Conservation (phyloP, 1,140 invertebrate species). For the Ectropis grisescens region DNA sequence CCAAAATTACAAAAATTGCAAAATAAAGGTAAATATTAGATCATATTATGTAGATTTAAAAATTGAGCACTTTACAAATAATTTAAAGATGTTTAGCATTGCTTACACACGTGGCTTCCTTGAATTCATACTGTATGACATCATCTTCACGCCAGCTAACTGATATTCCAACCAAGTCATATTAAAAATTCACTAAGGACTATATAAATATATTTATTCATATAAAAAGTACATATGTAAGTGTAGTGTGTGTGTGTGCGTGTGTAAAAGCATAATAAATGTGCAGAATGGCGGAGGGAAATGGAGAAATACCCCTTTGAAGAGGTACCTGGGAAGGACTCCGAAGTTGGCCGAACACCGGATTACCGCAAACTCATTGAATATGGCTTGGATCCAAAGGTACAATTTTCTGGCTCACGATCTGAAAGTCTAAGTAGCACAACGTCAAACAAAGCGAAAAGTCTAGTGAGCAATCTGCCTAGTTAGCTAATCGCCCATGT, state of each 20-base stretch:
- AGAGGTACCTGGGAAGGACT: constrained; percentile 81
- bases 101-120: constrained; percentile 45
- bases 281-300: constrained; percentile 89
- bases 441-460: too few relatives aligned
- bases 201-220: too few relatives aligned
- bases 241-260: constrained; percentile 10
- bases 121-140: constrained; percentile 48
- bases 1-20: constrained; percentile 69
- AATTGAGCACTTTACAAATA: constrained; percentile 10
- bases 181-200: constrained; percentile 16
- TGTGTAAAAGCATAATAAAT: constrained; percentile 60
- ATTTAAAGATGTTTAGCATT: constrained; percentile 29
- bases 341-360: constrained; percentile 83
- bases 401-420: too few relatives aligned
- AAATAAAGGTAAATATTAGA: constrained; percentile 64
- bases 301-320: constrained; percentile 90
- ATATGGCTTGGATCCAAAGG: constrained; percentile 94
- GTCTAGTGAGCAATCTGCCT: too few relatives aligned
- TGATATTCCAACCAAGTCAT: constrained; percentile 22
- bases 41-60: too few relatives aligned
- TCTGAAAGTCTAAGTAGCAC: too few relatives aligned
- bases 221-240: too few relatives aligned
- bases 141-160: constrained; percentile 44
- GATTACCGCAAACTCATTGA: constrained; percentile 91
- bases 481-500: too few relatives aligned